A percentile compares a stretch with the other conserved stretches of the same genome.
Conservation (phyloP, 1,140 invertebrate species). For the Delia radicum region DNA sequence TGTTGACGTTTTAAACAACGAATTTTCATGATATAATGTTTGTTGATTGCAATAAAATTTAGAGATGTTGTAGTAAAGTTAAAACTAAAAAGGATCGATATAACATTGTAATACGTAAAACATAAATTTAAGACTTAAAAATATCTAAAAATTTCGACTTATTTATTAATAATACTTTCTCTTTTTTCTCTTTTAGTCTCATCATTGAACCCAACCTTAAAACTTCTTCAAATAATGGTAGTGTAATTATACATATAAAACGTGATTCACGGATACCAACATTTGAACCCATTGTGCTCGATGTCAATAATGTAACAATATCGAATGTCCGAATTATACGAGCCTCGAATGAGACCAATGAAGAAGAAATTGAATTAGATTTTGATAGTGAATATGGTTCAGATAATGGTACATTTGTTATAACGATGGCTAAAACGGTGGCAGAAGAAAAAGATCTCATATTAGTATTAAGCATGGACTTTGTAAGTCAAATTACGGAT, state of each 20-base stretch:
- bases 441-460: constrained; percentile 32
- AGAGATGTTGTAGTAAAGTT: too few species aligned
- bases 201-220: constrained; percentile 47
- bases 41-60: too few species aligned
- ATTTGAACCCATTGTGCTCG: constrained; percentile 50
- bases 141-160: too few species aligned
- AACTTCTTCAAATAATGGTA: constrained; percentile 46
- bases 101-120: too few species aligned
- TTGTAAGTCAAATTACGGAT: constrained; percentile 65
- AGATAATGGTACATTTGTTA: constrained; percentile 46
- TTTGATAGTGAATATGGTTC: constrained; percentile 49
- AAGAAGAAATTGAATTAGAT: constrained; percentile 44
- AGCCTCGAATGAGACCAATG: constrained; percentile 20
- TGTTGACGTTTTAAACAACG: too few species aligned
- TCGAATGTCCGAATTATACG: constrained; percentile 47
- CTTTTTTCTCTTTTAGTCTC: constrained; percentile 37
- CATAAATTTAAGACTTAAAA: too few species aligned
- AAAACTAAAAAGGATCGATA: too few species aligned
- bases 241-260: constrained; percentile 43
- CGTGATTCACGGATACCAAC: constrained; percentile 41
- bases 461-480: constrained; percentile 61
- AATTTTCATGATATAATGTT: too few species aligned
- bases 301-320: constrained; percentile 50
- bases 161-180: background rate
- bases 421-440: constrained; percentile 34